Percentiles rank a stretch among this genome's conserved stretches.
These are phyloP conservation scores for Cydia strobilella DNA, from an alignment of 1,140 invertebrate species.

Conservation along the genomic window DNA sequence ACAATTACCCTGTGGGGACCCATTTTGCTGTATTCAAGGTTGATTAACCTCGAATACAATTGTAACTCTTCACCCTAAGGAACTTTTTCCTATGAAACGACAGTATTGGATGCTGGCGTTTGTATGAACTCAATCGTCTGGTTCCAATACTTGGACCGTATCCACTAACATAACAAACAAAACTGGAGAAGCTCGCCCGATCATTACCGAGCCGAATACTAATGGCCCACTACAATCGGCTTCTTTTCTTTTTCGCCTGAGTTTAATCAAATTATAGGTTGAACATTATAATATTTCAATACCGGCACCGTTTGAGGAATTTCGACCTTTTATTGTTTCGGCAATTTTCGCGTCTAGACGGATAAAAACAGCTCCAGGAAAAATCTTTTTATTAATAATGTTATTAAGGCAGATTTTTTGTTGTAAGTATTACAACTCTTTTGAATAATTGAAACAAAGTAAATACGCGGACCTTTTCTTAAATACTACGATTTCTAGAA, in stretches of 20 bases:
- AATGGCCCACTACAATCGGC: constrained; percentile 73
- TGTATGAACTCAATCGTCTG: background rate
- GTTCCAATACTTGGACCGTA: background rate
- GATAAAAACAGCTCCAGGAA: constrained; percentile 42
- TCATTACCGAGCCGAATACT: constrained; percentile 76
- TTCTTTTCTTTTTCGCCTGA: constrained; percentile 71
- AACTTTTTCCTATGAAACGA: too few species aligned
- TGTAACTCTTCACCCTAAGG: too few species aligned
- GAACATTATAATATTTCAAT: constrained; percentile 78
- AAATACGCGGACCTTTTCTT: too few species aligned
- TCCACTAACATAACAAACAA: constrained; percentile 69
- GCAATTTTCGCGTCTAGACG: constrained; percentile 73
- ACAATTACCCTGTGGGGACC: too few species aligned
- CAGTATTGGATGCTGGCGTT: background rate
- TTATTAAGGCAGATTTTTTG: background rate
- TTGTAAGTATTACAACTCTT: too few species aligned
- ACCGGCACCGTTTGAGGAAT: constrained; percentile 75
- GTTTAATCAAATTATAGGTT: constrained; percentile 80
- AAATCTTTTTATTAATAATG: constrained; percentile 16
- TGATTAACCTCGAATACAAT: too few species aligned
- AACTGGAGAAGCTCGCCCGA: constrained; percentile 59
- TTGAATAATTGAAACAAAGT: too few species aligned
- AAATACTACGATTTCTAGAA: too few species aligned
- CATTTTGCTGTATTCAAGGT: too few species aligned
- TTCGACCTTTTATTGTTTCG: constrained; percentile 75